Evolutionary conservation across 2,113 vertebrate species (phyloP), one percentile per base, ranked within the genome.

Genomic region (Saiga tatarica): DNA sequence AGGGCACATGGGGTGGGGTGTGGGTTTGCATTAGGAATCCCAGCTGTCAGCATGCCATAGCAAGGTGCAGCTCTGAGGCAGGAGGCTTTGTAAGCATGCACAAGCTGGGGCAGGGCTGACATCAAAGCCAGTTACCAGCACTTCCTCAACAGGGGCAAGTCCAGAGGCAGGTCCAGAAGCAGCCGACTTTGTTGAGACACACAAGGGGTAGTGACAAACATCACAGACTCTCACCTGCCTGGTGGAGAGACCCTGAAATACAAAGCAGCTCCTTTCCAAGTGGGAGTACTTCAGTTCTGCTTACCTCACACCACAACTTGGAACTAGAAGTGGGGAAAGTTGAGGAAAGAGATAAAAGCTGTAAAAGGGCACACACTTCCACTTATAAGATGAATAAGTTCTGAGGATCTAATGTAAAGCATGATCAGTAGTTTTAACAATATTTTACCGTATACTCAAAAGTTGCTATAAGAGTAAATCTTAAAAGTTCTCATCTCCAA

Each of bases 11-110:
- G 42, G 25, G 14, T 28, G 74, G 26, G 7, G 26, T 17, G 25
- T 78, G 42, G 74, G 42, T 78, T 16, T 78, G 26, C 0, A 0
- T 28, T 17, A 28, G 42, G 14, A 42, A 7, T 15, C 42, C 7
- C 2, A 8, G 74, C 26, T 78, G 74, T 28, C 26, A 47, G 42
- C 74, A 47, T 9, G 42, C 42, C 42, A 47, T 17, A 23, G 14
- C 4, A 47, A 7, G 74, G 74, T 28, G 42, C 25, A 16, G 26
- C 42, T 78, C 26, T 9, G 42, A 67, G 33, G 13, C 74, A 78
- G 74, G 7, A 47, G 74, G 25, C 12, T 78, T 47, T 78, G 42
- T 30, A 16, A 47, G 13, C 25, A 78, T 5, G 26, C 25, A 78
- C 26, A 78, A 26, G 25, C 14, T 28, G 13, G 42, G 25, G 7